Evolutionary conservation across 1,140 invertebrate genomes (phyloP).

Genomic region (Mylabris phalerata): DNA sequence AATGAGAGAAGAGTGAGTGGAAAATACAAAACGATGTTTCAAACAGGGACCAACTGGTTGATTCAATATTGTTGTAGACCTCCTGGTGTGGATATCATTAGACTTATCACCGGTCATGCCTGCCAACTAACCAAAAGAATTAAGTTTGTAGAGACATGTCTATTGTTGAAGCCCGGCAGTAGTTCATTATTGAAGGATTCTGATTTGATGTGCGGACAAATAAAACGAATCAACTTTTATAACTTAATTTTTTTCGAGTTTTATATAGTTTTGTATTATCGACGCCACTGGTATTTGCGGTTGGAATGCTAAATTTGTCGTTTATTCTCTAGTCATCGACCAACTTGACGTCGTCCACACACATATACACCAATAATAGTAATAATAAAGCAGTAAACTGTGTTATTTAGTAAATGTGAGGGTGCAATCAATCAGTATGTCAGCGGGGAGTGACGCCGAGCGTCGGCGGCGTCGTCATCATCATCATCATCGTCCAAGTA

Average conservation of each 20-base stretch:
- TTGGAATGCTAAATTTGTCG: no score
- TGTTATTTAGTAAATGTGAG: conserved; percentile 39
- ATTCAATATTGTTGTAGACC: conserved; percentile 5
- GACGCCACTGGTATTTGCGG: no score
- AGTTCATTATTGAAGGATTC: conserved; percentile 7
- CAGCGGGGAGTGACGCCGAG: conserved; percentile 33
- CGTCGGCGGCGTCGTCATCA: background rate
- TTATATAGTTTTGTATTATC: no score
- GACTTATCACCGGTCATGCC: conserved; percentile 12
- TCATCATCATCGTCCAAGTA: conserved; percentile 11
- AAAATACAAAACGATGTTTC: background rate
- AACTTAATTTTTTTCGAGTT: no score
- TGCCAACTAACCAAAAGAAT: conserved; percentile 12
- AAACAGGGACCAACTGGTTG: conserved; percentile 13
- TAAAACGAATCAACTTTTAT: no score
- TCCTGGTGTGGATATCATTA: conserved; percentile 13
- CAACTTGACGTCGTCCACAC: conserved; percentile 3
- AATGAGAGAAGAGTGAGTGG: no score
- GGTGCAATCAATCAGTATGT: conserved; percentile 38
- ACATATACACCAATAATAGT: conserved; percentile 2
- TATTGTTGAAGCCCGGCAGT: conserved; percentile 5
- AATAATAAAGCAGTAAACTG: conserved; percentile 40
- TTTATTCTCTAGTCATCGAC: background rate
- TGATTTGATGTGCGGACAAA: no score
- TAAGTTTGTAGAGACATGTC: conserved; percentile 7